Percentiles rank a stretch among this genome's conserved stretches.
phyloP scores from a whole-genome alignment of 2,113 vertebrate genomes.

The Indicator maculatus region DNA sequence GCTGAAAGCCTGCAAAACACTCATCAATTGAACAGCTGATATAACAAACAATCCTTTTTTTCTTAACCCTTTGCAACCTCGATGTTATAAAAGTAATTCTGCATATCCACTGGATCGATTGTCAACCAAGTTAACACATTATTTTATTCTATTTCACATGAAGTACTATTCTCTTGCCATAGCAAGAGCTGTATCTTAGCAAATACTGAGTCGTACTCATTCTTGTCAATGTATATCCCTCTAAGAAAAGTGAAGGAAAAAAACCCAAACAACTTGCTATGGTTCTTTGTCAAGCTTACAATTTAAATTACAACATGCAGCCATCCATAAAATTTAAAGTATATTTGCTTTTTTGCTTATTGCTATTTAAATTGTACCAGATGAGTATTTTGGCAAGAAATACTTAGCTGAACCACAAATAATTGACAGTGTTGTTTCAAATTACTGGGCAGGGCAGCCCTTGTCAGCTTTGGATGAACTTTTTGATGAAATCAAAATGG shows the following conservation, averaged over 20 bases:
- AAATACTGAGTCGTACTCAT: not conserved
- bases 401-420: not conserved
- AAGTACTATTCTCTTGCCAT: not conserved
- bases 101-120: not conserved
- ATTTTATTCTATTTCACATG: not conserved
- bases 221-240: not conserved
- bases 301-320: not conserved
- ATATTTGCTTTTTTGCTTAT: not conserved
- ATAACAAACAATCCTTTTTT: not conserved
- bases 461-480: not conserved
- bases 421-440: not conserved
- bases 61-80: not conserved
- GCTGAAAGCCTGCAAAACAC: constrained; percentile 31
- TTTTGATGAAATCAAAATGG: not conserved
- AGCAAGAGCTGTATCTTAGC: not conserved
- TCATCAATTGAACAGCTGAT: constrained; percentile 42
- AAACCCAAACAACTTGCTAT: rapidly evolving
- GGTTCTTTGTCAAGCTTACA: not conserved
- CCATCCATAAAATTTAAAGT: not conserved
- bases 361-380: not conserved
- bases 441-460: not conserved
- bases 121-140: not conserved
- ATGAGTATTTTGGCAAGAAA: not conserved
- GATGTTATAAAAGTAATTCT: not conserved
- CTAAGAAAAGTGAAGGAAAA: not conserved